phyloP scores from a whole-genome alignment of 2,797 vertebrate genomes.

The Gadopsis bispinosus region DNA sequence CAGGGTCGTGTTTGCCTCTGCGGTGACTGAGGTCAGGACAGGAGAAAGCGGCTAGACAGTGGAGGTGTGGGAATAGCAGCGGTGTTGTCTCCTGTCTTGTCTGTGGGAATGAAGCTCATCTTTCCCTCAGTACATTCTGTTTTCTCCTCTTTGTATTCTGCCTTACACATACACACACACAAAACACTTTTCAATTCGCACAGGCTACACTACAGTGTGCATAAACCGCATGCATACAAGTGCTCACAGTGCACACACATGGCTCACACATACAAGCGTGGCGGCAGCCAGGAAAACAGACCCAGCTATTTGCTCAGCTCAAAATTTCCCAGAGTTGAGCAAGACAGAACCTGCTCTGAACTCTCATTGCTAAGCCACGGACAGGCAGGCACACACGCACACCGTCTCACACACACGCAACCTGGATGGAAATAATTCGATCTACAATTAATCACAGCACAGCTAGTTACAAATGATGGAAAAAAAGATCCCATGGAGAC shows the following conservation, averaged over 20 bases:
- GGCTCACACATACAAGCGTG: conserved; percentile 59
- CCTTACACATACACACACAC: conserved; percentile 27
- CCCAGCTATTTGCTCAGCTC: conserved; percentile 84
- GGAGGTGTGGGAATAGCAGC: conserved; percentile 79
- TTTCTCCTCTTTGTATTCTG: conserved; percentile 57
- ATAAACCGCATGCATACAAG: conserved; percentile 43
- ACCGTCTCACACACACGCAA: conserved; percentile 63
- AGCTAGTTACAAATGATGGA: neutral
- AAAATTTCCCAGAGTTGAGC: conserved; percentile 85
- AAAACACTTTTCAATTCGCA: conserved; percentile 46
- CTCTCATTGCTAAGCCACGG: conserved; percentile 72
- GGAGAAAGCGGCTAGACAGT: conserved; percentile 65
- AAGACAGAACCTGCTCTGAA: conserved; percentile 86
- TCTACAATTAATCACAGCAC: conserved; percentile 47
- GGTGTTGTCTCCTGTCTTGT: conserved; percentile 75
- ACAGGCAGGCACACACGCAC: conserved; percentile 71
- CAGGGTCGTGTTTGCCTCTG: conserved; percentile 61
- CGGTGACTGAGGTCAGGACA: conserved; percentile 57
- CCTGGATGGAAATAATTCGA: conserved; percentile 56
- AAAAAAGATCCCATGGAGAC: conserved; percentile 29
- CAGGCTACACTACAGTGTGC: conserved; percentile 17
- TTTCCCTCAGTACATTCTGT: conserved; percentile 54
- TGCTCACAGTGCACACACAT: conserved; percentile 50
- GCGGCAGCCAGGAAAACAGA: conserved; percentile 80
- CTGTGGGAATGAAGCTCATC: conserved; percentile 64